Evolutionary conservation across 2,797 vertebrate genomes (phyloP).

Genomic region (Peromyscus eremicus): DNA sequence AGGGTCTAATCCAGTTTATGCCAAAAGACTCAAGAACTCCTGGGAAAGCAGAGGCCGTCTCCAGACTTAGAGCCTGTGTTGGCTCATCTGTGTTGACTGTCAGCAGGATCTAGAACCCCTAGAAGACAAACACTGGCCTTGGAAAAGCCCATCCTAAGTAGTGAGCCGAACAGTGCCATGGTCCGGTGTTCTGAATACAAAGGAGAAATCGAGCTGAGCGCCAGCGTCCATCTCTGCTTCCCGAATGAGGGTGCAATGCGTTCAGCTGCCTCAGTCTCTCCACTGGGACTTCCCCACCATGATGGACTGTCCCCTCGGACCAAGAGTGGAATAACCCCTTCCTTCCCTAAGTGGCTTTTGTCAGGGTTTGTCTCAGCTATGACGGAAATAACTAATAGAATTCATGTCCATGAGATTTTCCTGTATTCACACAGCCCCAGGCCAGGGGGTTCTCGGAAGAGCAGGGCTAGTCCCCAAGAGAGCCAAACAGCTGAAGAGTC

Average conservation of each 20-base stretch:
- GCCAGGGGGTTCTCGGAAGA: not conserved
- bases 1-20: not conserved
- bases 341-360: not conserved
- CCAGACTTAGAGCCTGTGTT: not conserved
- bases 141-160: not conserved
- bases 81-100: too few species aligned
- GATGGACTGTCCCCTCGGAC: not conserved
- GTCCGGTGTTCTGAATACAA: not conserved
- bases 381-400: not conserved
- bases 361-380: not conserved
- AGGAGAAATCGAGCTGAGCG: not conserved
- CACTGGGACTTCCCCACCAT: not conserved
- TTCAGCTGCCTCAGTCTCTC: not conserved
- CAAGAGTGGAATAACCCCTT: not conserved
- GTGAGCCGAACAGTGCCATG: not conserved
- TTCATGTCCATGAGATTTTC: not conserved
- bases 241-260: too few species aligned
- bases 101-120: not conserved
- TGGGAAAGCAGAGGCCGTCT: not conserved
- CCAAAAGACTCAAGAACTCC: not conserved
- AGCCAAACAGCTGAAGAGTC: not conserved
- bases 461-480: not conserved
- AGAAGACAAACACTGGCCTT: not conserved
- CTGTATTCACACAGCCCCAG: not conserved
- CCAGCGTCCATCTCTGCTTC: not conserved